A percentile compares a stretch with the other conserved stretches of the same genome.
These are phyloP conservation scores for Sphinx pinastri DNA, from an alignment of 2,888 invertebrate genomes.

Conservation along the genomic window DNA sequence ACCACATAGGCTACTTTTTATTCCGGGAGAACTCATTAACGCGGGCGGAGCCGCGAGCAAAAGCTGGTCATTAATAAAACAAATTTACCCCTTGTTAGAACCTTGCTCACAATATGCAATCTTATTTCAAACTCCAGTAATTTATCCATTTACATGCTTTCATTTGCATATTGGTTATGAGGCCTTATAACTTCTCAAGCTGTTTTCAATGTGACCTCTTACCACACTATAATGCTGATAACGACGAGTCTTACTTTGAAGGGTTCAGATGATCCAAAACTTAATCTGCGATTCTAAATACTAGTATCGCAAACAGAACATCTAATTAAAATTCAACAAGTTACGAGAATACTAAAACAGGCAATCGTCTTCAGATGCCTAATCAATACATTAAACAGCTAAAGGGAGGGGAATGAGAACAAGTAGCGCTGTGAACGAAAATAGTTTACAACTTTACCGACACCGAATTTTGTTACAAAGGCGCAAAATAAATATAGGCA, in stretches of 20 bases:
- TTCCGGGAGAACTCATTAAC: too few relatives aligned
- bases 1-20: too few relatives aligned
- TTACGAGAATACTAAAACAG: too few relatives aligned
- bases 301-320: background rate
- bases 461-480: constrained; percentile 28
- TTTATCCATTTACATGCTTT: background rate
- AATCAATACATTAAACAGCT: constrained; percentile 8
- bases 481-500: constrained; percentile 27
- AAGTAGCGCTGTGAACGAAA: constrained; percentile 5
- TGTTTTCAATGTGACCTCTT: too few relatives aligned
- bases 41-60: too few relatives aligned
- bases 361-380: background rate
- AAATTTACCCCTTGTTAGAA: too few relatives aligned
- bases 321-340: background rate
- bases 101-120: too few relatives aligned
- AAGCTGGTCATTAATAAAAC: too few relatives aligned
- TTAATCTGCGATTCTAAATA: background rate
- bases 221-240: too few relatives aligned
- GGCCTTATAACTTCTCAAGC: too few relatives aligned
- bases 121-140: background rate
- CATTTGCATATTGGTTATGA: too few relatives aligned
- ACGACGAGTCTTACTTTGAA: too few relatives aligned
- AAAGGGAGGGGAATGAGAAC: background rate
- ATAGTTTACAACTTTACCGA: constrained; percentile 27
- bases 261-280: background rate